These are phyloP conservation scores for Cyclopterus lumpus DNA, from an alignment of 2,797 vertebrate genomes.

Conservation along the genomic window DNA sequence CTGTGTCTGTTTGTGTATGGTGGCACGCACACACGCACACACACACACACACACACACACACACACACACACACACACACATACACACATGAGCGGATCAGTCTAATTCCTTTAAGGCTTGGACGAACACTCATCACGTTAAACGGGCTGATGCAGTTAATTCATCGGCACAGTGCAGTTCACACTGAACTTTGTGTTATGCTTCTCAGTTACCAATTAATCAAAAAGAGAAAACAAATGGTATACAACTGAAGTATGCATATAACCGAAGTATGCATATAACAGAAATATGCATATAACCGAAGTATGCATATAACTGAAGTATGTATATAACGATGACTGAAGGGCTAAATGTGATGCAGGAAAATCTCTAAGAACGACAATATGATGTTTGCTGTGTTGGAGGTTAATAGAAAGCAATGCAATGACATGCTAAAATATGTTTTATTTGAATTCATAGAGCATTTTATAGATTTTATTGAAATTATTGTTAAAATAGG, in stretches of 20 bases:
- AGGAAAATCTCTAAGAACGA: neutral
- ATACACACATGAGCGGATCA: conserved; percentile 8
- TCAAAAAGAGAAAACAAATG: neutral
- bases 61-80: neutral
- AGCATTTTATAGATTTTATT: too few relatives aligned
- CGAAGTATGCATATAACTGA: neutral
- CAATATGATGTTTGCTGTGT: neutral
- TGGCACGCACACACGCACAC: neutral
- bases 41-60: neutral
- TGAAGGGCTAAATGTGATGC: neutral
- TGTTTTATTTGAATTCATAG: neutral
- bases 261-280: too few relatives aligned
- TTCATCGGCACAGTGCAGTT: conserved; percentile 1
- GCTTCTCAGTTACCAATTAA: conserved; percentile 21
- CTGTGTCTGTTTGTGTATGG: conserved; percentile 23
- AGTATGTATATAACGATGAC: neutral
- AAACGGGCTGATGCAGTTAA: conserved; percentile 33
- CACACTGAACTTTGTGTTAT: conserved; percentile 5
- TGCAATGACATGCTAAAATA: neutral
- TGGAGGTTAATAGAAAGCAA: neutral
- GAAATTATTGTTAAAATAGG: too few relatives aligned
- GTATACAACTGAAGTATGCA: neutral
- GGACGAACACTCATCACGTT: conserved; percentile 31
- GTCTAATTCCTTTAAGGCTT: conserved; percentile 27
- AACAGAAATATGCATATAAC: too few relatives aligned